These are phyloP conservation scores for Hypena proboscidalis DNA, from an alignment of 2,888 invertebrate genomes.

Conservation along the genomic window DNA sequence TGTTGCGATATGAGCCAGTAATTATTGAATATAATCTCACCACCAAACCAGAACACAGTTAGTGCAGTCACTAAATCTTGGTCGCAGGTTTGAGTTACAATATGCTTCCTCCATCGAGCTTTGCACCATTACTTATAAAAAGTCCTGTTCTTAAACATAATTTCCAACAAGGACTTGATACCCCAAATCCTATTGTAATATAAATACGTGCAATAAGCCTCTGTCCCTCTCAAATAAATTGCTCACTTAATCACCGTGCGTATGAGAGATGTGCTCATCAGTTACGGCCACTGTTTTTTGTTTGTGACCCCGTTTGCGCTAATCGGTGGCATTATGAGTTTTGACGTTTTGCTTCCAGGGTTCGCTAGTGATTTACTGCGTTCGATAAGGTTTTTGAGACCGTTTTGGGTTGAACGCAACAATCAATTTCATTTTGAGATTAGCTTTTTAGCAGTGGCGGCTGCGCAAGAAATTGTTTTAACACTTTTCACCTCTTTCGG, in stretches of 20 bases:
- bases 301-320: constrained; percentile 50
- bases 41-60: too few species aligned
- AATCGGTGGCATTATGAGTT: constrained; percentile 61
- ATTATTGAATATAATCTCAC: too few species aligned
- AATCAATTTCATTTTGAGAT: too few species aligned
- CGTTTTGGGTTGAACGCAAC: too few species aligned
- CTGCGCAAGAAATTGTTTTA: too few species aligned
- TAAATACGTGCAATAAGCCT: constrained; percentile 40
- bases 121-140: neutral
- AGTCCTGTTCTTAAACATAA: too few species aligned
- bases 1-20: too few species aligned
- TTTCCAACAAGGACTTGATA: constrained; percentile 16
- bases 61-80: too few species aligned
- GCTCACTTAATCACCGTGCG: constrained; percentile 64
- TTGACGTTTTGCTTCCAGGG: constrained; percentile 47
- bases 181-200: constrained; percentile 32
- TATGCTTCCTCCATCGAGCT: neutral
- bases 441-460: too few species aligned
- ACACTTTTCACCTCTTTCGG: too few species aligned
- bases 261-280: constrained; percentile 67
- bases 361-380: constrained; percentile 35
- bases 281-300: constrained; percentile 57
- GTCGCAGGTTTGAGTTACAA: too few species aligned
- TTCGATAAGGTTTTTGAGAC: constrained; percentile 12
- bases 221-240: constrained; percentile 65